Conservation (phyloP, 2,888 invertebrate species). For the Sceliomorpha sp. region DNA sequence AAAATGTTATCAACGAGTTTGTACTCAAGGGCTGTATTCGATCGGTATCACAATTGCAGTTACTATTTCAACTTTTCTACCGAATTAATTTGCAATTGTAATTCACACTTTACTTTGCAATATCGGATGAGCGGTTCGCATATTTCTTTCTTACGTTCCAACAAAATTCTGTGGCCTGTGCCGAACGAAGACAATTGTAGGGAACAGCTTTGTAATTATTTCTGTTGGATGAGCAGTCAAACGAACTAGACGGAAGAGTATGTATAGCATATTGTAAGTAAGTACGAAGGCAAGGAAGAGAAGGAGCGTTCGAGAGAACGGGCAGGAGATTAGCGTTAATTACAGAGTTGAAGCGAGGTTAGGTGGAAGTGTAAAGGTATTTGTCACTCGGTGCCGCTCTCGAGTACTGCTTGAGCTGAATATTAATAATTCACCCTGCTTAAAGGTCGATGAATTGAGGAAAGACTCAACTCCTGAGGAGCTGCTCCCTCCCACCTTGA, state of each 20-base stretch:
- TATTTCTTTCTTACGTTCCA: constrained; percentile 19
- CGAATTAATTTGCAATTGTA: no score
- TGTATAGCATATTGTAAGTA: constrained; percentile 45
- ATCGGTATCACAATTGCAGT: no score
- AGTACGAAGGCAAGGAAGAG: constrained; percentile 55
- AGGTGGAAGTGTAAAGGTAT: constrained; percentile 70
- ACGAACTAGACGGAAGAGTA: constrained; percentile 53
- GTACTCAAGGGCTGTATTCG: no score
- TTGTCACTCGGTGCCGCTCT: constrained; percentile 75
- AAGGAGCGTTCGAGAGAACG: constrained; percentile 67
- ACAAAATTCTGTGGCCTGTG: constrained; percentile 29
- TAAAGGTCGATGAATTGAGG: constrained; percentile 71
- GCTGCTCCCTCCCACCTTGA: constrained; percentile 73
- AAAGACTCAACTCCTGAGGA: constrained; percentile 59
- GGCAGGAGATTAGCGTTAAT: constrained; percentile 79
- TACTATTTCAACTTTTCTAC: no score
- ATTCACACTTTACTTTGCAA: no score
- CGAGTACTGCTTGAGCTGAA: constrained; percentile 70
- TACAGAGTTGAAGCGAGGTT: constrained; percentile 74
- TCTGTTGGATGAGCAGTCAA: constrained; percentile 53
- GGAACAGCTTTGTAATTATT: constrained; percentile 53
- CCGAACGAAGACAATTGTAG: constrained; percentile 45
- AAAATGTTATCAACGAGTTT: no score
- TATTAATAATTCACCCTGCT: constrained; percentile 75
- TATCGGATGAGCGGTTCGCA: background rate